Evolutionary conservation across 2,888 invertebrate species (phyloP), one percentile per base, ranked within the genome.

Genomic region (Biston betularia): DNA sequence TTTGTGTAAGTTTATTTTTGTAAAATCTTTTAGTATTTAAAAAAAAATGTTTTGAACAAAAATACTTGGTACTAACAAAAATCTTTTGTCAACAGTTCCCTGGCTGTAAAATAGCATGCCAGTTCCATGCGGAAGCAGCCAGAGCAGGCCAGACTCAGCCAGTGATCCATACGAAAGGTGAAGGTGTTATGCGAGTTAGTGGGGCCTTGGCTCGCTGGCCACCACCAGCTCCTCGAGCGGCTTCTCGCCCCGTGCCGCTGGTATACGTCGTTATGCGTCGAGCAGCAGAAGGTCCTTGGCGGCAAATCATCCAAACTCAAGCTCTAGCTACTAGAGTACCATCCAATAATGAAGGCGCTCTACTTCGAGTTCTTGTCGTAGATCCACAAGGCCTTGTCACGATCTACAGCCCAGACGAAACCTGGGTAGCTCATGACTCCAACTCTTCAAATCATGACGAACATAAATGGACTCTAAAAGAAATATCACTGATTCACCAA

Each of bases 241-340:
- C 93, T n/a, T 92, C 94, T 34, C 94, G 95, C 33, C 92, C 95
- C 11, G 92, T 94, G 12, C 95, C 95, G 15, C 85, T 96, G 52
- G 96, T 96, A 52, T 96, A 96, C 89, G 96, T 96, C 42, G 95
- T 96, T 68, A 96, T 96, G 96, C 92, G 96, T 42, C 95, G 96
- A 73, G 94, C 95, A 46, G 94, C 94, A 57, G 93, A 94, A 74
- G 95, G 95, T 9, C 95, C 95, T 24, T 95, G 95, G 95, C 89
- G 95, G 65, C 95, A 95, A 84, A 95, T 95, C 66, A 95, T 95
- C 76, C 96, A 96, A 89, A 96, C 96, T 0, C 94, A 95, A 81
- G 94, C 95, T 59, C 87, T 95, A 69, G 95, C 95, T 33, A 95
- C 95, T 4, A 89, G 95, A 70, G 95, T 96, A 45, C 95, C 96